These are phyloP conservation scores for Microcebus griseorufus DNA, from an alignment of 2,113 vertebrate genomes.

Conservation along the genomic window DNA sequence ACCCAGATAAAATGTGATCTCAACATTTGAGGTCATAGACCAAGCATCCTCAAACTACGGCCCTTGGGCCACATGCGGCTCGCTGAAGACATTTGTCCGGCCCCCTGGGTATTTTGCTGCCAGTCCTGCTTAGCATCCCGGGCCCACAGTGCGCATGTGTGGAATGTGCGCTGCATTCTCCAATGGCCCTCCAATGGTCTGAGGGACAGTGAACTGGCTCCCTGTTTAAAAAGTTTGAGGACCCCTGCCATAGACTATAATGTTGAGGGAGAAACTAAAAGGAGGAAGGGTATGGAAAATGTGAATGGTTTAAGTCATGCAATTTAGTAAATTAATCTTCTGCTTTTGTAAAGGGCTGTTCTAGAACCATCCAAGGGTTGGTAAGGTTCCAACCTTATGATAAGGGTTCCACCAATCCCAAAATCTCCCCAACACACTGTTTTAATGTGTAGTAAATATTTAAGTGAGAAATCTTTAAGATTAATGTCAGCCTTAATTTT, in stretches of 20 bases:
- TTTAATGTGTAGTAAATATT: neutral
- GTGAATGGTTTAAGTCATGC: neutral
- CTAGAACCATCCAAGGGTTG: neutral
- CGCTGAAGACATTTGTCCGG: too few species aligned
- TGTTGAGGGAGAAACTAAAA: neutral
- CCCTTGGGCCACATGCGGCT: too few species aligned
- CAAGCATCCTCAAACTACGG: too few species aligned
- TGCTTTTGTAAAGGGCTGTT: neutral
- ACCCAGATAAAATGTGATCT: neutral
- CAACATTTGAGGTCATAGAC: neutral
- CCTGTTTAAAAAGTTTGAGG: too few species aligned
- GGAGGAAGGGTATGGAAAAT: neutral
- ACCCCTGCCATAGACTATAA: neutral
- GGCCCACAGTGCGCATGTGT: too few species aligned
- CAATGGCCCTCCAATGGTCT: too few species aligned
- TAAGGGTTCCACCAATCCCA: neutral
- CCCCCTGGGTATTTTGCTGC: too few species aligned
- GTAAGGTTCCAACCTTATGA: too few species aligned
- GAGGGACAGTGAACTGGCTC: too few species aligned
- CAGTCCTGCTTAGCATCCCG: too few species aligned
- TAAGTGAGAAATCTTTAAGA: neutral
- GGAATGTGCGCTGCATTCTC: too few species aligned
- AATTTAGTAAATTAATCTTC: constrained; percentile 7
- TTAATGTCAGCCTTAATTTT: neutral
- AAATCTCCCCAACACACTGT: neutral